Conservation (phyloP, 2,888 invertebrate species). For the Temnothorax unifasciatus region DNA sequence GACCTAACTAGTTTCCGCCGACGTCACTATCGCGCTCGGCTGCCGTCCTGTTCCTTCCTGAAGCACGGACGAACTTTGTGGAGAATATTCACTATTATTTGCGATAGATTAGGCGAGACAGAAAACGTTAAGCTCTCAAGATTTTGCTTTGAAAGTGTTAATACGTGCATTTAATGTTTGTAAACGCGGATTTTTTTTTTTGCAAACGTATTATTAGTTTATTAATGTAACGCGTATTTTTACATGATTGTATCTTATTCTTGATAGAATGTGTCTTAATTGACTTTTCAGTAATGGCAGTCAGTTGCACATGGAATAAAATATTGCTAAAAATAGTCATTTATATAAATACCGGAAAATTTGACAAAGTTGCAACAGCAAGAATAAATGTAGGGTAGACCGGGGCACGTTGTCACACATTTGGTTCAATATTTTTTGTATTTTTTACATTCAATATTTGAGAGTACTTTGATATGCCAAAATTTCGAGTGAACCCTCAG, state of each 20-base stretch:
- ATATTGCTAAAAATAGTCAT: not conserved
- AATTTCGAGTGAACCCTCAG: too few species aligned
- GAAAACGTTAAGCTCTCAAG: not conserved
- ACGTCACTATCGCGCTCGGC: slow-evolving; percentile 52
- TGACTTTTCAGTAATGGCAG: not conserved
- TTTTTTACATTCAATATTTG: too few species aligned
- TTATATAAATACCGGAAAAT: not conserved
- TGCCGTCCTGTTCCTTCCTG: slow-evolving; percentile 23
- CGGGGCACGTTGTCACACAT: too few species aligned
- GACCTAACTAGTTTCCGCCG: slow-evolving; percentile 54
- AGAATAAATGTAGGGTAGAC: not conserved
- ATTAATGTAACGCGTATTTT: too few species aligned
- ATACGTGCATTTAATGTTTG: not conserved
- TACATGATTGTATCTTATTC: not conserved
- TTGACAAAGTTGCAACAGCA: not conserved
- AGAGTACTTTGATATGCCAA: too few species aligned
- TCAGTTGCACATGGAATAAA: not conserved
- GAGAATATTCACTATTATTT: slow-evolving; percentile 21
- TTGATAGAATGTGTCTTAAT: not conserved
- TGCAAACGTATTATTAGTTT: too few species aligned
- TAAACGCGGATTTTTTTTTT: not conserved
- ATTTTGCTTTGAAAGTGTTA: not conserved
- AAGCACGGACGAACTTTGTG: not conserved
- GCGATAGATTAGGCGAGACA: not conserved
- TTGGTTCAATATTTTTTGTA: too few species aligned